A percentile compares a stretch with the other conserved stretches of the same genome.
Conservation (phyloP, 2,113 vertebrate genomes). For the Rhineura floridana region DNA sequence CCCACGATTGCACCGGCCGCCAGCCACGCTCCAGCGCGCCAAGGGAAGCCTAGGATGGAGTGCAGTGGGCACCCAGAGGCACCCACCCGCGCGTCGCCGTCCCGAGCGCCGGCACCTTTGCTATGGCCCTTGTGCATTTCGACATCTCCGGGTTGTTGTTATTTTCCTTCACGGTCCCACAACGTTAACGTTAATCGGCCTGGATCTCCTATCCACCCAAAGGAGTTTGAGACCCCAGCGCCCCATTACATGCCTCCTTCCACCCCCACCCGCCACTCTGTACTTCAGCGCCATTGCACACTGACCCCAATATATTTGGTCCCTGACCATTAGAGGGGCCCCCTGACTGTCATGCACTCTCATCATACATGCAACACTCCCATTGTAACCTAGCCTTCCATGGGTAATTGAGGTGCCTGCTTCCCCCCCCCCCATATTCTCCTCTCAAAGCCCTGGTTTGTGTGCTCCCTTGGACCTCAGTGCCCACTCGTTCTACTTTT, state of each 20-base stretch:
- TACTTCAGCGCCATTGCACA: not conserved
- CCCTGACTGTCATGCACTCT: not conserved
- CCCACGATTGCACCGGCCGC: not conserved
- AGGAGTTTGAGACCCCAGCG: not conserved
- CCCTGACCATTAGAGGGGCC: no score
- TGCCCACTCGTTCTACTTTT: not conserved
- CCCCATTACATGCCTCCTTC: not conserved
- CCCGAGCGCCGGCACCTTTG: not conserved
- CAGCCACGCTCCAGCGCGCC: not conserved
- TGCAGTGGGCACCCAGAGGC: not conserved
- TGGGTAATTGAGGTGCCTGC: no score
- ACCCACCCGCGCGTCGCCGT: not conserved
- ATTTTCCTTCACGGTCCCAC: not conserved
- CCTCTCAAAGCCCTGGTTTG: not conserved
- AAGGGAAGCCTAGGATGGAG: not conserved
- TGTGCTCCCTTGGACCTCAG: no score
- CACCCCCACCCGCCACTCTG: not conserved
- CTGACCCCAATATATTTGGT: not conserved
- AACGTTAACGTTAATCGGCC: not conserved
- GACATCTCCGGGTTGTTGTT: not conserved
- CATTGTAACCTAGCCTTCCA: not conserved
- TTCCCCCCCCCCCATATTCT: not conserved
- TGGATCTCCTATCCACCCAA: no score
- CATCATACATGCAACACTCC: not conserved
- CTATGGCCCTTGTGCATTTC: conserved; percentile 19